Percentiles rank a stretch among this genome's conserved stretches.
Evolutionary conservation across 1,140 invertebrate species (phyloP).

Genomic region (Brachionus koreanus): DNA sequence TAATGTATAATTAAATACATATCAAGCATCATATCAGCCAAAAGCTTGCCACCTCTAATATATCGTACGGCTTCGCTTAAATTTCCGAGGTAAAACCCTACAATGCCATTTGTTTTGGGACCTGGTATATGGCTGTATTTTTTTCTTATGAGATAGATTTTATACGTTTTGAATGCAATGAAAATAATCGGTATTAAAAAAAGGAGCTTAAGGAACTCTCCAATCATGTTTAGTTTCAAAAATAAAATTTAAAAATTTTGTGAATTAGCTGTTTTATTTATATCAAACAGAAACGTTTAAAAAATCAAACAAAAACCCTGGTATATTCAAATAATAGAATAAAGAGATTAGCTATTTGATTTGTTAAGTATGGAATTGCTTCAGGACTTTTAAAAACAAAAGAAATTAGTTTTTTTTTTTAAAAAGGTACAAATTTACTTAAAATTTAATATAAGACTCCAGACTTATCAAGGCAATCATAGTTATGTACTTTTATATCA

Average conservation of each 20-base stretch:
- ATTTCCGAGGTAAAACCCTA: slow-evolving; percentile 41
- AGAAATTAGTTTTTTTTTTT: background rate
- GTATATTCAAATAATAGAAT: background rate
- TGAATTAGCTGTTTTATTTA: background rate
- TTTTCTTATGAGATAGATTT: background rate
- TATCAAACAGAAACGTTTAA: background rate
- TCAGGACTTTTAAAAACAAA: background rate
- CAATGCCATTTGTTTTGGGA: slow-evolving; percentile 16
- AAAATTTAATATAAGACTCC: background rate
- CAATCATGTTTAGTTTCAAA: background rate
- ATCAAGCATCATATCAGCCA: slow-evolving; percentile 42
- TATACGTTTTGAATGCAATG: slow-evolving; percentile 11
- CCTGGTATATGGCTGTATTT: slow-evolving; percentile 37
- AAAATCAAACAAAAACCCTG: slow-evolving; percentile 15
- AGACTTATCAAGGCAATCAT: background rate
- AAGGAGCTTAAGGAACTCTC: background rate
- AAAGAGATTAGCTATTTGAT: background rate
- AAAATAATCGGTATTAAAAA: background rate
- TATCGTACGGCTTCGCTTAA: background rate
- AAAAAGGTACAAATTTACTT: background rate
- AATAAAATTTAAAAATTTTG: background rate
- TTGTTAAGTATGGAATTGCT: background rate
- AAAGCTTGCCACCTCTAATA: slow-evolving; percentile 16
- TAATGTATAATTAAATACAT: background rate
- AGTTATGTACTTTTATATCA: background rate